These are phyloP conservation scores for Drosophila maculinotata DNA, from an alignment of 2,888 invertebrate species.

Conservation along the genomic window DNA sequence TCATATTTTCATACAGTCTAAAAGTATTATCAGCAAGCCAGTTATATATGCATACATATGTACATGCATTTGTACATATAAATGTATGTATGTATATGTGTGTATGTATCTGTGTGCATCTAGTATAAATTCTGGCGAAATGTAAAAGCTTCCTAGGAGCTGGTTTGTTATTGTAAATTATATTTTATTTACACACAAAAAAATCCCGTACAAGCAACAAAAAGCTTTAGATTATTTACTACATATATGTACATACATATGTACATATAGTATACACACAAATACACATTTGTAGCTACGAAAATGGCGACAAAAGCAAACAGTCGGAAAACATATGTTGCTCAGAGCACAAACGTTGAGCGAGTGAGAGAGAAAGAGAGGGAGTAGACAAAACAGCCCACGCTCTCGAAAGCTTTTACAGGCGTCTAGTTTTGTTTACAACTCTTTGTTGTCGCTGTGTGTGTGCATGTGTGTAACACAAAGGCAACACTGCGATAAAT, in stretches of 20 bases:
- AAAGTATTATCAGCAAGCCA: constrained; percentile 27
- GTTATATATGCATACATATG: background rate
- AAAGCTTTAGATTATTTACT: constrained; percentile 70
- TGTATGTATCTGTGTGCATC: constrained; percentile 11
- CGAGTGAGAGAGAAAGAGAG: constrained; percentile 13
- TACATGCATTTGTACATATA: constrained; percentile 11
- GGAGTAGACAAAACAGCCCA: constrained; percentile 11
- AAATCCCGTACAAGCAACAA: constrained; percentile 36
- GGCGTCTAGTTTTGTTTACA: constrained; percentile 70
- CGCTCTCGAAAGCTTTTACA: constrained; percentile 66
- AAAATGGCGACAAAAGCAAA: constrained; percentile 76
- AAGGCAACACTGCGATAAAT: constrained; percentile 81
- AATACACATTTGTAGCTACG: constrained; percentile 37
- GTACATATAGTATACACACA: constrained; percentile 20
- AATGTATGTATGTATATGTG: background rate
- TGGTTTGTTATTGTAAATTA: constrained; percentile 65
- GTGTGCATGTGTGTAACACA: constrained; percentile 60
- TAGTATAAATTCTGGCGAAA: constrained; percentile 75
- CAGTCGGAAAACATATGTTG: constrained; percentile 70
- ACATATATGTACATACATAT: too few species aligned
- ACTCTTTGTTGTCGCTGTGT: constrained; percentile 39
- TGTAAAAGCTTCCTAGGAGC: constrained; percentile 67
- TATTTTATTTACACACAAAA: constrained; percentile 66
- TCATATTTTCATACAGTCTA: constrained; percentile 18
- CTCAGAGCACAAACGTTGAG: constrained; percentile 29